A percentile compares a stretch with the other conserved stretches of the same genome.
These are phyloP conservation scores for Drosophila setosimentum DNA, from an alignment of 2,888 invertebrate genomes.

Conservation along the genomic window DNA sequence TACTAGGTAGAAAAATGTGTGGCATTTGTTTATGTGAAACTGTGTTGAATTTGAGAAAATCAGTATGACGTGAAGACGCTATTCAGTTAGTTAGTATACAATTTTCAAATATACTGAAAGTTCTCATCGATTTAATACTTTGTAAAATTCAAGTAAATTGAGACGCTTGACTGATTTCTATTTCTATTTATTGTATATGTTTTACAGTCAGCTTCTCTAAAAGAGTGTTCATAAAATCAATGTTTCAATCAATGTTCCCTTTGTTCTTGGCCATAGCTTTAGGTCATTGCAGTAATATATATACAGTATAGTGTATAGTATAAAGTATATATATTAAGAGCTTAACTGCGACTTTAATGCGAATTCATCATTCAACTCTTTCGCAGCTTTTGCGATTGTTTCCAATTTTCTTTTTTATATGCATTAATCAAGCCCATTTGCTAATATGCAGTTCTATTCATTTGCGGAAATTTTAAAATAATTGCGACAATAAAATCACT, in stretches of 20 bases:
- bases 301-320: no score
- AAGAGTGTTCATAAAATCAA: not conserved
- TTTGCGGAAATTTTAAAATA: conserved; percentile 59
- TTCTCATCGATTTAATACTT: not conserved
- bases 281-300: no score
- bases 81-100: not conserved
- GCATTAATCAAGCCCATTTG: conserved; percentile 64
- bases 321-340: no score
- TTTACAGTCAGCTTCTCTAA: no score
- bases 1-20: not conserved
- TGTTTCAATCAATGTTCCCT: not conserved
- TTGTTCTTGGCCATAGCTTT: not conserved
- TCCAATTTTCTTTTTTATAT: conserved; percentile 10
- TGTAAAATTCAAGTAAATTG: no score
- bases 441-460: conserved; percentile 58
- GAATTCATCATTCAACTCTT: conserved; percentile 20
- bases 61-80: no score
- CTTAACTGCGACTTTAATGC: conserved; percentile 21
- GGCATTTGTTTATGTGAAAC: not conserved
- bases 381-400: conserved; percentile 43
- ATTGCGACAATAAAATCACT: conserved; percentile 75
- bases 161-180: not conserved
- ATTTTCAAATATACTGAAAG: not conserved
- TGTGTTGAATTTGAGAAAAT: not conserved
- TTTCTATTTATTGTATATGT: not conserved